Percentiles rank a stretch among this genome's conserved stretches.
Conservation (phyloP, 2,888 invertebrate species). For the Phyto melanocephala region DNA sequence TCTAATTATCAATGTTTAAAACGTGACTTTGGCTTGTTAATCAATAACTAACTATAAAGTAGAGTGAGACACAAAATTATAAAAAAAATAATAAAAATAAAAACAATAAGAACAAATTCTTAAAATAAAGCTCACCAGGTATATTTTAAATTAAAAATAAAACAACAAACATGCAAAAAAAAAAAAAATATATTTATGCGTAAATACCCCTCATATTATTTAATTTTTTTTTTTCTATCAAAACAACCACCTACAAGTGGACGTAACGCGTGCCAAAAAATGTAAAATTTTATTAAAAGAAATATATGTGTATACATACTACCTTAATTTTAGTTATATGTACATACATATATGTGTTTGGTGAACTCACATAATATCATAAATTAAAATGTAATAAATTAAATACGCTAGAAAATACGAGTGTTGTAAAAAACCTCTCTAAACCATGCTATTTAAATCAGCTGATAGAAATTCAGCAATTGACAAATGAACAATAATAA, state of each 20-base stretch:
- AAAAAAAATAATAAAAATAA: neutral
- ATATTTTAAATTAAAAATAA: neutral
- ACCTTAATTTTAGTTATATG: no score
- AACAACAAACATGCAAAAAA: neutral
- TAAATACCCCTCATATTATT: slow-evolving; percentile 19
- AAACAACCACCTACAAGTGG: slow-evolving; percentile 48
- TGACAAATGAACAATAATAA: no score
- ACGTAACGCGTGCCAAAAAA: slow-evolving; percentile 56
- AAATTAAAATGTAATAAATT: no score
- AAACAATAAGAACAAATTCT: neutral
- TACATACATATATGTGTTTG: no score
- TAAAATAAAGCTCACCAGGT: neutral
- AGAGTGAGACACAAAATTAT: neutral
- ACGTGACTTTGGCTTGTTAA: slow-evolving; percentile 63
- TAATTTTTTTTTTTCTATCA: no score
- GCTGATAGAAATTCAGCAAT: no score
- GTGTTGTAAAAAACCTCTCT: no score
- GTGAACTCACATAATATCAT: no score
- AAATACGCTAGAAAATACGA: no score
- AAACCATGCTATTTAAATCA: no score
- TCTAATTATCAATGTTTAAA: slow-evolving; percentile 58
- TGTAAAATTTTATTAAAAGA: slow-evolving; percentile 7
- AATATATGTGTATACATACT: neutral
- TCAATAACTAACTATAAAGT: slow-evolving; percentile 36
- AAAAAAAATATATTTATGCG: neutral